Conservation (phyloP, 53 echinoderm and acorn worm species). For the Apostichopus leukothele region DNA sequence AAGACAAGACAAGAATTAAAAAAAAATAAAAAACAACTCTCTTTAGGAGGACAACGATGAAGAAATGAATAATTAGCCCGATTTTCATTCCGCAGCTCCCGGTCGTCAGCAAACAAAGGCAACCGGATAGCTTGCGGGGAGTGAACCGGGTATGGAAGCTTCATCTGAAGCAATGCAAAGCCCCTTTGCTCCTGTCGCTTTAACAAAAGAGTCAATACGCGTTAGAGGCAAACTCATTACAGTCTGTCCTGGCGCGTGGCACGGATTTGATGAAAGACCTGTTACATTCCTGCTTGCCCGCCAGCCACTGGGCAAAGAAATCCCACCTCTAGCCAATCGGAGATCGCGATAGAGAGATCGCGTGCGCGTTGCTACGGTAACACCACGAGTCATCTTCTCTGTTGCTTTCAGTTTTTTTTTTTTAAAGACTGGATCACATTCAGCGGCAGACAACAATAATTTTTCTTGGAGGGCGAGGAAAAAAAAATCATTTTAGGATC, state of each 20-base stretch:
- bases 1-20: no score
- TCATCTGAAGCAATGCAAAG: slow-evolving; percentile 35
- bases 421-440: slow-evolving; percentile 6
- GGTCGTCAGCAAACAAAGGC: slow-evolving; percentile 40
- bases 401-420: not conserved
- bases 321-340: slow-evolving; percentile 18
- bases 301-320: slow-evolving; percentile 46
- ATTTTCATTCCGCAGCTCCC: slow-evolving; percentile 37
- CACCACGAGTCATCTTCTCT: not conserved
- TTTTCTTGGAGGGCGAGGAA: not conserved
- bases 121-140: slow-evolving; percentile 42
- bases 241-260: slow-evolving; percentile 37
- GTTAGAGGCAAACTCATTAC: slow-evolving; percentile 18
- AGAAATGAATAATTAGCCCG: slow-evolving; percentile 43
- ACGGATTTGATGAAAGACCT: slow-evolving; percentile 40
- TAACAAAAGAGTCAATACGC: slow-evolving; percentile 43
- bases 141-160: slow-evolving; percentile 15
- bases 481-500: slow-evolving; percentile 19
- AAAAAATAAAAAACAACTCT: not conserved
- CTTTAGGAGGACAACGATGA: slow-evolving; percentile 1
- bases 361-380: slow-evolving; percentile 32
- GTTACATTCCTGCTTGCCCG: slow-evolving; percentile 31
- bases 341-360: slow-evolving; percentile 21
- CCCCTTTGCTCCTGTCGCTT: slow-evolving; percentile 2
- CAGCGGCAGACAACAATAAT: slow-evolving; percentile 31